Evolutionary conservation across 2,888 invertebrate species (phyloP).

Genomic region (Ganaspis brasiliensis): DNA sequence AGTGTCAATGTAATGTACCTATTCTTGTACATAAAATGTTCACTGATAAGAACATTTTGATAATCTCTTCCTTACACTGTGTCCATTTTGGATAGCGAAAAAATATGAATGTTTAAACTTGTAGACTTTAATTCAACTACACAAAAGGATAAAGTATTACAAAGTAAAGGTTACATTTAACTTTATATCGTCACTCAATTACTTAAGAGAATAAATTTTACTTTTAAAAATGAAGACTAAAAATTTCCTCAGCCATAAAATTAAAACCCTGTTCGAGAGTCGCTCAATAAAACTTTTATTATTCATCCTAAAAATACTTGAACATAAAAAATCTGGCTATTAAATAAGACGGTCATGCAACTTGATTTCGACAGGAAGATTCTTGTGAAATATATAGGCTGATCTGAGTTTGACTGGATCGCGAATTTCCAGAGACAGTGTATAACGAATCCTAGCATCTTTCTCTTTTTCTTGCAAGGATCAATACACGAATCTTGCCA

Average conservation of each 20-base stretch:
- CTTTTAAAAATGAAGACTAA: background rate
- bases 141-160: too few species aligned
- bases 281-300: slow-evolving; percentile 8
- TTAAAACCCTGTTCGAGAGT: background rate
- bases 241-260: background rate
- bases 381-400: background rate
- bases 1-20: too few species aligned
- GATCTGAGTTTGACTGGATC: slow-evolving; percentile 11
- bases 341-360: background rate
- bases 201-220: too few species aligned
- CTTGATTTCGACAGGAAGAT: slow-evolving; percentile 11
- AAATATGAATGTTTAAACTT: too few species aligned
- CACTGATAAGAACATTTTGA: too few species aligned
- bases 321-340: background rate
- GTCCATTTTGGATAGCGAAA: too few species aligned
- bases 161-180: too few species aligned
- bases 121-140: too few species aligned
- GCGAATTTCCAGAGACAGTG: background rate
- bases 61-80: too few species aligned
- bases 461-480: background rate
- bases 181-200: too few species aligned
- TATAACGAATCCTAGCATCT: background rate
- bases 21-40: too few species aligned
- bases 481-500: too few species aligned
- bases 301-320: background rate